Evolutionary conservation across 2,113 vertebrate species (phyloP).

Genomic region (Siphamia tubifer): DNA sequence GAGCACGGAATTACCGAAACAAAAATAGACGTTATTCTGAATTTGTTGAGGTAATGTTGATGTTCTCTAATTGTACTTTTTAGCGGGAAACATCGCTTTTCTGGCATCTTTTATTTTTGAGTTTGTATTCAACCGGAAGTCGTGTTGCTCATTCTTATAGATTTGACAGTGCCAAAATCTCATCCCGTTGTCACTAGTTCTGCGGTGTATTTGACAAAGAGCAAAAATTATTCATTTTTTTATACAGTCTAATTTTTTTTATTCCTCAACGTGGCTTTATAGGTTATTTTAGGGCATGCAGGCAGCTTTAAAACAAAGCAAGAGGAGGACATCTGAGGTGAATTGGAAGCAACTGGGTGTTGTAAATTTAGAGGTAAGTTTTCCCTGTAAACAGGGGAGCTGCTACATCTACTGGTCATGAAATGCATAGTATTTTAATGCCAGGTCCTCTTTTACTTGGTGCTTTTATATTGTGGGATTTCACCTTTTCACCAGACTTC

Average conservation of each 20-base stretch:
- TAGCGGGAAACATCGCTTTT: too few relatives aligned
- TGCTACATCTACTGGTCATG: not conserved
- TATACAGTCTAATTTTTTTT: not conserved
- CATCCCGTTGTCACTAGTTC: not conserved
- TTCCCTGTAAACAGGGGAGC: not conserved
- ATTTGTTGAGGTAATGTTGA: too few relatives aligned
- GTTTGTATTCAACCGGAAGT: not conserved
- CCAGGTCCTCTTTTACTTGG: too few relatives aligned
- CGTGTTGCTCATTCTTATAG: rapidly evolving
- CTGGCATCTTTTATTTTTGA: constrained; percentile 12
- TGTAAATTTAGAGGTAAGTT: constrained; percentile 25
- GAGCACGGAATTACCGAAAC: too few relatives aligned
- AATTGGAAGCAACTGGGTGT: not conserved
- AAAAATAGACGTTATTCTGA: too few relatives aligned
- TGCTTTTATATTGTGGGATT: too few relatives aligned
- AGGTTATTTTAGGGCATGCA: too few relatives aligned
- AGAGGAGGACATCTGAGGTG: not conserved
- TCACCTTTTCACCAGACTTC: rapidly evolving
- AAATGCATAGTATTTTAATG: not conserved
- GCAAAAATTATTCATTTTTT: not conserved
- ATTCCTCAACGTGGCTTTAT: not conserved
- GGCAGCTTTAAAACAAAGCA: not conserved
- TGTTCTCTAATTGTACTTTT: not conserved
- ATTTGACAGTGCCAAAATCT: not conserved
- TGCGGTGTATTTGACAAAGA: constrained; percentile 4